These are phyloP conservation scores for Galagoides demidoff DNA, from an alignment of 2,797 vertebrate species.

Conservation along the genomic window DNA sequence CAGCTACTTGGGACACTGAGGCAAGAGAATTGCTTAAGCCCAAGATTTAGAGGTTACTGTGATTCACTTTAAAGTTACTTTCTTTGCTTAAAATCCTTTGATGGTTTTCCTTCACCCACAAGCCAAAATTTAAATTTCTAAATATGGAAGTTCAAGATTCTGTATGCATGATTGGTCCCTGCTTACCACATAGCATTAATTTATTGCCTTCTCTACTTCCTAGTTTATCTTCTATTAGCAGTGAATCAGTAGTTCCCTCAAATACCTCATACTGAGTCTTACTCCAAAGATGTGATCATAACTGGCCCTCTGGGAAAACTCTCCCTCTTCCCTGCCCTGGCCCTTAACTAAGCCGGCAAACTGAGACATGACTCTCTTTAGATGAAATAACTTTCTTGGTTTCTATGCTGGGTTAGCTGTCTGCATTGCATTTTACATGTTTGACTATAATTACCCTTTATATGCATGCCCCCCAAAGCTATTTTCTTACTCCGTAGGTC, in stretches of 20 bases:
- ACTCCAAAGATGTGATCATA: not conserved
- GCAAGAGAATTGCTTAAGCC: no score
- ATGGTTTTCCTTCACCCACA: not conserved
- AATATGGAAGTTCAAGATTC: not conserved
- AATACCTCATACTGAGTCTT: not conserved
- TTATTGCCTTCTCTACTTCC: not conserved
- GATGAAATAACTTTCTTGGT: not conserved
- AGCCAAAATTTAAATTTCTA: not conserved
- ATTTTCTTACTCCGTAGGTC: not conserved
- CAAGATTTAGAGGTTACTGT: no score
- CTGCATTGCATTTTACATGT: not conserved
- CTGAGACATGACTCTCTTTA: not conserved
- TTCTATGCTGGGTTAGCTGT: not conserved
- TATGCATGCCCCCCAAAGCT: not conserved
- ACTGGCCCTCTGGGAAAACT: not conserved
- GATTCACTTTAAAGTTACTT: not conserved
- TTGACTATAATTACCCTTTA: not conserved
- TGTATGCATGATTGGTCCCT: not conserved
- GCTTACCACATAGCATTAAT: not conserved
- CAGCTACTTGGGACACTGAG: no score
- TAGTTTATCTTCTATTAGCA: not conserved
- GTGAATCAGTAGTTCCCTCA: not conserved
- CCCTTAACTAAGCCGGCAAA: not conserved
- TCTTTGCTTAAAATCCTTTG: conserved; percentile 15
- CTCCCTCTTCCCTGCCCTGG: not conserved